Evolutionary conservation across 1,140 invertebrate species (phyloP), one percentile per base, ranked within the genome.

Genomic region (Ganaspis sp.): DNA sequence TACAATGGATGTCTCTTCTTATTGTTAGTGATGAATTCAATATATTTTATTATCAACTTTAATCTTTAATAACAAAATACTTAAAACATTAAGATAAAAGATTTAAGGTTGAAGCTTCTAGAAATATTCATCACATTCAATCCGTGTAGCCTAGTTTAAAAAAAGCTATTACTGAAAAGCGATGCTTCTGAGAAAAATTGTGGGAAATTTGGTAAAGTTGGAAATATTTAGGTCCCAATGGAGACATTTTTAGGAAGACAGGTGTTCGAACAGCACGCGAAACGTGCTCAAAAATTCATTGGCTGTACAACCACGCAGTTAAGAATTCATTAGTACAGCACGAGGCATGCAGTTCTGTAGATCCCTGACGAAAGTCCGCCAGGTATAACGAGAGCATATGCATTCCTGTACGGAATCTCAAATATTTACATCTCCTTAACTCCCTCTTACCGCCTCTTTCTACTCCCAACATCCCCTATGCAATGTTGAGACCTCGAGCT

Each of bases 371-470:
- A 29, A 64, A 21, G 58, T 64, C 54, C 21, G 26, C 45, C 37
- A 58, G 23, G 49, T 73, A 49, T 49, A 73, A 73, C 72, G 42
- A 53, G 73, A 26, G 73, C 54, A 69, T 74, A 74, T 74, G 73
- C 73, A 69, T 74, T 74, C 64, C 73, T 69, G 17, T 15, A 8
- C 29, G 54, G 53, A 29, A 74, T 74, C 40, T 74, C 54, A 74
- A 74, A 74, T 74, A 74, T 74, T 69, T 74, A 74, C 54, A 74
- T 74, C 73, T 74, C 73, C 73, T 74, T 74, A 74, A 45, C 58
- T 29, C 58, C 58, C 26, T 64, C 58, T 64, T 64, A 29, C 6
- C 58, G 26, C 58, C 58, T 64, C 58, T 34, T 64, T 15, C 58
- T 64, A 64, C 58, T 64, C 58, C 11, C 58, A 64, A 6, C 21